phyloP scores from a whole-genome alignment of 1,140 invertebrate species.

The Drosophila repleta region DNA sequence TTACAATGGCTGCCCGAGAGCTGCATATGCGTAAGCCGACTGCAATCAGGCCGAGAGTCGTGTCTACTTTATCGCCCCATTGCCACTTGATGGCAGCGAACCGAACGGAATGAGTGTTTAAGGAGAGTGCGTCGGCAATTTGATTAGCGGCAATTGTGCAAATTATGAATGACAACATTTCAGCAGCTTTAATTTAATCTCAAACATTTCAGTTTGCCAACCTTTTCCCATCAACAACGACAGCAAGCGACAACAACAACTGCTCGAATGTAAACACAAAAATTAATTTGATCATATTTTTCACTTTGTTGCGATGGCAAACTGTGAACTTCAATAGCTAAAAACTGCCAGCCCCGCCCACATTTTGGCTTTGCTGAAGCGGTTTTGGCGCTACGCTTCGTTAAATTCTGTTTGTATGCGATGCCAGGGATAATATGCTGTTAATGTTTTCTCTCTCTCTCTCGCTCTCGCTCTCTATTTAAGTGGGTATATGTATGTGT shows the following conservation, averaged over 20 bases:
- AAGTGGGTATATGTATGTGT: slow-evolving; percentile 10
- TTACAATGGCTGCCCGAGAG: slow-evolving; percentile 69
- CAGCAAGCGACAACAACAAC: slow-evolving; percentile 4
- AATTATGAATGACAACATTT: slow-evolving; percentile 81
- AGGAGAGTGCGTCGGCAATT: slow-evolving; percentile 51
- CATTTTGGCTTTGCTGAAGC: slow-evolving; percentile 42
- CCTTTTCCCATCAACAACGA: slow-evolving; percentile 37
- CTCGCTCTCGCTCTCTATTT: slow-evolving; percentile 15
- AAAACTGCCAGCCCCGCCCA: slow-evolving; percentile 10
- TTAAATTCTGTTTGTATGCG: slow-evolving; percentile 73
- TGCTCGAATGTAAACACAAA: slow-evolving; percentile 73
- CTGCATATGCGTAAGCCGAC: background rate
- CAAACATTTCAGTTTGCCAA: slow-evolving; percentile 64
- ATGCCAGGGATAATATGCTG: slow-evolving; percentile 73
- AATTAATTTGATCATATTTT: slow-evolving; percentile 82
- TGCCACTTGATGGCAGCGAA: slow-evolving; percentile 64
- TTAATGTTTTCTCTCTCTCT: slow-evolving; percentile 56
- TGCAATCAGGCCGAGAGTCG: slow-evolving; percentile 32
- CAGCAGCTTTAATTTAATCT: slow-evolving; percentile 79
- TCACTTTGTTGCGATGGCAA: slow-evolving; percentile 59
- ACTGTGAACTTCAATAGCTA: slow-evolving; percentile 48
- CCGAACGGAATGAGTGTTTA: slow-evolving; percentile 5
- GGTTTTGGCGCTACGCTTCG: slow-evolving; percentile 62
- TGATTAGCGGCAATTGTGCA: slow-evolving; percentile 79
- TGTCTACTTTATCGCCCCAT: slow-evolving; percentile 67